Evolutionary conservation across 2,797 vertebrate species (phyloP).

Genomic region (Hirundo rustica): DNA sequence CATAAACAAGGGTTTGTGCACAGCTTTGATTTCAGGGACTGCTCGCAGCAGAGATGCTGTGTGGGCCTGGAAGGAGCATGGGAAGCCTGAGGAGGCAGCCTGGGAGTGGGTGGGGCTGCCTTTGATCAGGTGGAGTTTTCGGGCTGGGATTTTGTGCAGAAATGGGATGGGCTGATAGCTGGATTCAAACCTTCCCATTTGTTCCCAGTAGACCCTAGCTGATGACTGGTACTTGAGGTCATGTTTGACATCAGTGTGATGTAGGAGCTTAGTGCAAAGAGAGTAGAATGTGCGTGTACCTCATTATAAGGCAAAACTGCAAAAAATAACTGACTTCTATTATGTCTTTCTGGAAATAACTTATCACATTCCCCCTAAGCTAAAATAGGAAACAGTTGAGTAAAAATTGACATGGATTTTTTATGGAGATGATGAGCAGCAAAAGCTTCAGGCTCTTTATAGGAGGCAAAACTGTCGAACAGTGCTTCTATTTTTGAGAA

Average conservation of each 20-base stretch:
- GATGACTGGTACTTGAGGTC: constrained; percentile 18
- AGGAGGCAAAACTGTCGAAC: constrained; percentile 13
- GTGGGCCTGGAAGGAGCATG: neutral
- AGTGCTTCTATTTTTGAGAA: constrained; percentile 46
- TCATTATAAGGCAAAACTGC: constrained; percentile 19
- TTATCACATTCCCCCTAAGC: neutral
- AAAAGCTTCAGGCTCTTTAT: constrained; percentile 9
- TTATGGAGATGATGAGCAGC: neutral
- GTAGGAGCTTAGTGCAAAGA: neutral
- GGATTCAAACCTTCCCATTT: neutral
- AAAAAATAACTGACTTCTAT: constrained; percentile 30
- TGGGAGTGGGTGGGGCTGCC: neutral
- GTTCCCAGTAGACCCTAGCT: neutral
- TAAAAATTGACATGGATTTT: constrained; percentile 18
- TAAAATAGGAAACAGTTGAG: constrained; percentile 50
- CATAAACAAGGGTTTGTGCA: neutral
- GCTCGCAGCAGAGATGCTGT: neutral
- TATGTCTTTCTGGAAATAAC: neutral
- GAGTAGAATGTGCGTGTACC: neutral
- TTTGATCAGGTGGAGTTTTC: neutral
- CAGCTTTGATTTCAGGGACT: neutral
- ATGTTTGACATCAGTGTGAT: constrained; percentile 37
- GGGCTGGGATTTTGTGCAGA: neutral
- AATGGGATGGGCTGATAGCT: neutral
- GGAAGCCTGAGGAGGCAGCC: neutral